Percentiles rank a stretch among this genome's conserved stretches.
These are phyloP conservation scores for Pygoscelis antarcticus DNA, from an alignment of 2,113 vertebrate genomes.

Conservation along the genomic window DNA sequence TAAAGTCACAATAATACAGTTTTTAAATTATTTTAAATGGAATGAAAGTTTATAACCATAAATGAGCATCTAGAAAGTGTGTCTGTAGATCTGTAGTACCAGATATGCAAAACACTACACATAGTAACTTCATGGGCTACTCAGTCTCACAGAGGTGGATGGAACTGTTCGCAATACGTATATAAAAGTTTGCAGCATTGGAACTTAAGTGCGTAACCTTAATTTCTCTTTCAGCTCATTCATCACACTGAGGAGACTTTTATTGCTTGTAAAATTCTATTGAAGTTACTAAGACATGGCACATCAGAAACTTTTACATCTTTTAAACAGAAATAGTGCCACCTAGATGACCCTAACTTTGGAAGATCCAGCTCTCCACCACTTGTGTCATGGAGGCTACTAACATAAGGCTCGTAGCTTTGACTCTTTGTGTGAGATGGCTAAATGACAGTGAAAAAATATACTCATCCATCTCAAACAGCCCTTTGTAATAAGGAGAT, in stretches of 20 bases:
- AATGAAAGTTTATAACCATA: not conserved
- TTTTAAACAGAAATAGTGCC: not conserved
- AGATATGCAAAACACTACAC: not conserved
- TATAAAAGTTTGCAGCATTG: not conserved
- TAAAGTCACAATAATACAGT: not conserved
- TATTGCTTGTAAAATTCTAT: not conserved
- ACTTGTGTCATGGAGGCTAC: not conserved
- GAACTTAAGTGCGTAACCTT: not conserved
- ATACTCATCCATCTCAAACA: not conserved
- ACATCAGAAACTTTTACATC: not conserved
- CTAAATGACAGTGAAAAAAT: not conserved
- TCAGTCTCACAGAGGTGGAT: not conserved
- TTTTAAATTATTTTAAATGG: constrained; percentile 30
- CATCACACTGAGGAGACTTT: not conserved
- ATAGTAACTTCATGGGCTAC: not conserved
- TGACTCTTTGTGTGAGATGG: not conserved
- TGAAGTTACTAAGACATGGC: not conserved
- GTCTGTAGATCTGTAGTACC: not conserved
- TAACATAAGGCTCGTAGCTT: not conserved
- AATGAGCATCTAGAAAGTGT: not conserved
- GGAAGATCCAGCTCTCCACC: not conserved
- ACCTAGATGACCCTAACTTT: not conserved
- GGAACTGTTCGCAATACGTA: rapidly evolving
- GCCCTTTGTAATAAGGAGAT: not conserved
- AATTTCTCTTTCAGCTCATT: not conserved